Base-by-base conservation (phyloP, 1,140 invertebrate species). In the Ips typographus region DNA sequence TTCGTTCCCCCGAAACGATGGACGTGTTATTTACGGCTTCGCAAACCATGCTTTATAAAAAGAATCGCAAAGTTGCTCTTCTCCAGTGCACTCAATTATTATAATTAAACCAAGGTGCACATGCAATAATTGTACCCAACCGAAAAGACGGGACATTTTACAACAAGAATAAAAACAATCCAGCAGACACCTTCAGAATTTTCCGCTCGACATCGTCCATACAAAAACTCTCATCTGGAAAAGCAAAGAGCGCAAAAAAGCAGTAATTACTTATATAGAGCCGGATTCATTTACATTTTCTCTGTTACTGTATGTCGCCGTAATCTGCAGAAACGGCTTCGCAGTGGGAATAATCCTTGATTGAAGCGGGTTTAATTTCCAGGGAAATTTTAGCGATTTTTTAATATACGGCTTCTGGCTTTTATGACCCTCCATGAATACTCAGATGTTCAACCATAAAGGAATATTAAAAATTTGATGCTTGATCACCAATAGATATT, bases 361-460 rank as follows among this genome's bases (percentile, higher is more conserved):
- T 52, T 64, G 76, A 77, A 78, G 75, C 73, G 74, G 74, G 75
- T 78, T 78, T 77, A 78, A 78, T 78, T 78, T 78, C 72, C 76
- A 78, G 77, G 72, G 75, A 77, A 77, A 77, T 78, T 76, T 77
- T 76, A 76, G 75, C 71, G 76, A 76, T 75, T 77, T 77, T 78
- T 77, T 72, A 69, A 67, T 72, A 71, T 75, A 68, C 70, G 76
- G 76, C 70, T 77, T 77, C 76, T 65, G 72, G 74, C 75, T 75
- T 76, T 76, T 71, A 22, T 22, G 22, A 22, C 22, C 22, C 22
- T 22, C 22, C 22, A 22, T 22, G 22, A 22, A 22, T 0, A 22
- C 22, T 22, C 22, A 22, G 22, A 22, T 22, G 22, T 22, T 22
- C 22, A 22, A 22, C 22, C 22, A 22, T 22, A 22, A 22, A 22